Evolutionary conservation across 2,888 invertebrate species (phyloP).

Genomic region (Osmoderma eremita): DNA sequence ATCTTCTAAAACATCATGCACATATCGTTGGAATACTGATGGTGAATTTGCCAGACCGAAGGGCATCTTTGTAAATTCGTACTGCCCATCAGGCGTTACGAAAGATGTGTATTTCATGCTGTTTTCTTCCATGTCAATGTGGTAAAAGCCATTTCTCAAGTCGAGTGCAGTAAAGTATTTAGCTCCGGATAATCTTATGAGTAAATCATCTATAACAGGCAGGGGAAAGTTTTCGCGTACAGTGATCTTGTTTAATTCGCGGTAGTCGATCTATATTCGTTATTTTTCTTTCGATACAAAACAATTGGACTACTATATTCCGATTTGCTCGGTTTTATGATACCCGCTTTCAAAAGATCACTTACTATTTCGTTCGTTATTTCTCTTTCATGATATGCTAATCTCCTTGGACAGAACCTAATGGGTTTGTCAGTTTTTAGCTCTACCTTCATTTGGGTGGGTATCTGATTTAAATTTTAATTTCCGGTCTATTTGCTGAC

Average conservation of each 20-base stretch:
- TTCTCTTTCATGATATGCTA: slow-evolving; percentile 5
- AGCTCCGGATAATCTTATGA: not conserved
- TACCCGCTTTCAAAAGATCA: not conserved
- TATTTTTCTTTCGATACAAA: not conserved
- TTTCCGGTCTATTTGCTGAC: no score
- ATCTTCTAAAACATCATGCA: no score
- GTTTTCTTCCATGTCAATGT: not conserved
- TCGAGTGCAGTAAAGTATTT: slow-evolving; percentile 5
- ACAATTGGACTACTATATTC: not conserved
- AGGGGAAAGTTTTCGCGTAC: slow-evolving; percentile 5
- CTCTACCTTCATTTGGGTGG: no score
- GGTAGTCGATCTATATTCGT: not conserved
- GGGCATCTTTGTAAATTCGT: slow-evolving; percentile 7
- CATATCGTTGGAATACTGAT: no score
- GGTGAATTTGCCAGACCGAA: not conserved
- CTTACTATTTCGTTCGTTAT: not conserved
- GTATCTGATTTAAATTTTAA: no score
- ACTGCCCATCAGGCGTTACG: slow-evolving; percentile 3
- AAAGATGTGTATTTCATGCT: slow-evolving; percentile 12
- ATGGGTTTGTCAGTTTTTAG: not conserved
- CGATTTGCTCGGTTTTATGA: slow-evolving; percentile 4
- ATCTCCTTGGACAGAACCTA: not conserved
- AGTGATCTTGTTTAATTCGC: slow-evolving; percentile 9
- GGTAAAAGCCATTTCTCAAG: slow-evolving; percentile 9
- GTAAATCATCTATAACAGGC: not conserved